Conservation (phyloP, 2,888 invertebrate genomes). For the Leptarthrus brevirostris region DNA sequence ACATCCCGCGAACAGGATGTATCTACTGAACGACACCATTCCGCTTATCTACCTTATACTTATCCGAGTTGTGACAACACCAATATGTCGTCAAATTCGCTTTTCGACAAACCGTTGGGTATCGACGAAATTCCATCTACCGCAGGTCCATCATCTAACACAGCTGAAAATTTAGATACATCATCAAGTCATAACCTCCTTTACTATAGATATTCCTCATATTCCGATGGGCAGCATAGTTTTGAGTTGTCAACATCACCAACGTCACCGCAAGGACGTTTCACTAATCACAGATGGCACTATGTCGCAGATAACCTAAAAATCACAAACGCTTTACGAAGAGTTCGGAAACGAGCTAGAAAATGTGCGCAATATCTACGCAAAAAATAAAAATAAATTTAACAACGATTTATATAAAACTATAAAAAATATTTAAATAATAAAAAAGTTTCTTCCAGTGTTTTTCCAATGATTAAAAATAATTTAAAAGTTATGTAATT, state of each 20-base stretch:
- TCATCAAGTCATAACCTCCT: constrained; percentile 63
- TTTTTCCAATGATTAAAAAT: constrained; percentile 45
- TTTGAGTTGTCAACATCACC: constrained; percentile 57
- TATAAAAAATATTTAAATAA: constrained; percentile 32
- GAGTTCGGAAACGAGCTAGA: constrained; percentile 66
- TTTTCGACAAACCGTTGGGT: constrained; percentile 63
- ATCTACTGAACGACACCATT: constrained; percentile 61
- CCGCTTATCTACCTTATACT: constrained; percentile 63
- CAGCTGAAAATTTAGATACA: constrained; percentile 62
- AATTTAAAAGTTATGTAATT: constrained; percentile 26
- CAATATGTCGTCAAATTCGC: constrained; percentile 66
- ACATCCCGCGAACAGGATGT: constrained; percentile 60
- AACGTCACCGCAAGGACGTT: constrained; percentile 17
- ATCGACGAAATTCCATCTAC: constrained; percentile 63
- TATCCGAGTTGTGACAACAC: constrained; percentile 65
- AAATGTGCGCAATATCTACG: constrained; percentile 66
- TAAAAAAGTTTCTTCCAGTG: constrained; percentile 44
- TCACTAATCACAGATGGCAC: constrained; percentile 57
- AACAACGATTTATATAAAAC: constrained; percentile 21
- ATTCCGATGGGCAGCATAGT: constrained; percentile 58
- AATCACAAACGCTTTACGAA: constrained; percentile 48
- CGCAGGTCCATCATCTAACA: constrained; percentile 55
- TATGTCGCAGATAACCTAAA: constrained; percentile 60
- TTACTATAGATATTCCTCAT: constrained; percentile 52
- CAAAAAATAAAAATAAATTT: constrained; percentile 62